A percentile compares a stretch with the other conserved stretches of the same genome.
Conservation (phyloP, 2,888 invertebrate genomes). For the Scrobipalpa costella region DNA sequence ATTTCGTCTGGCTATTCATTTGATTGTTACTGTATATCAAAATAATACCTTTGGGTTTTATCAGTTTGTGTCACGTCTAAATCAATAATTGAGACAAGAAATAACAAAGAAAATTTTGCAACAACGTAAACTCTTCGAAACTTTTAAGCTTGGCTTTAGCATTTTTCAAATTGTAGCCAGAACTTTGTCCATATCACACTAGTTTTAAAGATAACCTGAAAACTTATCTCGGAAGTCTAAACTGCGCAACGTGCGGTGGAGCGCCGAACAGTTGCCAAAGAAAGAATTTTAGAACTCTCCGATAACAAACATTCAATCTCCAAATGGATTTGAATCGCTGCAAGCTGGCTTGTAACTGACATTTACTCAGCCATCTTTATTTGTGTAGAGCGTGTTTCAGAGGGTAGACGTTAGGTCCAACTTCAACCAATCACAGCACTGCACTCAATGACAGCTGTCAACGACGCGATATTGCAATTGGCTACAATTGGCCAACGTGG, state of each 20-base stretch:
- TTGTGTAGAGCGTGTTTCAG: too few relatives aligned
- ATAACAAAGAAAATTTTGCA: neutral
- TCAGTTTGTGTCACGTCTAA: neutral
- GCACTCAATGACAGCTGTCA: too few relatives aligned
- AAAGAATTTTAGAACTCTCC: neutral
- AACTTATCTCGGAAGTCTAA: neutral
- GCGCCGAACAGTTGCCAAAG: neutral
- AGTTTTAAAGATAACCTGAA: neutral
- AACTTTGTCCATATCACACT: constrained; percentile 10
- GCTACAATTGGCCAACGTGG: too few relatives aligned
- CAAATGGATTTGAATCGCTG: too few relatives aligned
- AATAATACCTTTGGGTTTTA: too few relatives aligned
- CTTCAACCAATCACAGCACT: too few relatives aligned
- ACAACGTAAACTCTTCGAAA: neutral
- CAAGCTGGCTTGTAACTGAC: too few relatives aligned
- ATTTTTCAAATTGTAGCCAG: neutral
- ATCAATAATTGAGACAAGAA: neutral
- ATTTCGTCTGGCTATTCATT: neutral
- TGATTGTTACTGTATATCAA: neutral
- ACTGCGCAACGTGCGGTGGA: neutral
- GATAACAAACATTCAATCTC: too few relatives aligned
- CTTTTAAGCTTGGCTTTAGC: constrained; percentile 4
- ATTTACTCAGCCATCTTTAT: too few relatives aligned
- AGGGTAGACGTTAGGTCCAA: too few relatives aligned
- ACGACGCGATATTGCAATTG: too few relatives aligned